Conservation (phyloP, 2,888 invertebrate species). For the Hydrotaea cyrtoneurina region DNA sequence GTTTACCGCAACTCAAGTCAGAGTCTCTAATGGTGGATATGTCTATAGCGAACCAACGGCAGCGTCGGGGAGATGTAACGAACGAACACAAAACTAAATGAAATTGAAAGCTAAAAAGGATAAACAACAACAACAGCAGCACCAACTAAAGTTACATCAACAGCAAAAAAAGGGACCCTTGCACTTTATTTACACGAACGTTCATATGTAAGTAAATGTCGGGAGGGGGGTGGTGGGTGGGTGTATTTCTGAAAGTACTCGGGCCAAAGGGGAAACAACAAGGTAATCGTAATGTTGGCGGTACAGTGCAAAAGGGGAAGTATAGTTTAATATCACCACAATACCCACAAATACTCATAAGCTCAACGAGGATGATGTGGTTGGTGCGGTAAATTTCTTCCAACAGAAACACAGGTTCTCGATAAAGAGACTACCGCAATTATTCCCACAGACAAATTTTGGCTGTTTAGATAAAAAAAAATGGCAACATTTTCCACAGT, state of each 20-base stretch:
- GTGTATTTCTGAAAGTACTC: background rate
- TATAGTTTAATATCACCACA: conserved; percentile 35
- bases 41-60: background rate
- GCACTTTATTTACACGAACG: conserved; percentile 49
- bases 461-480: too few relatives aligned
- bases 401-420: too few relatives aligned
- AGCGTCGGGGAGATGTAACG: background rate
- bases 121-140: conserved; percentile 22
- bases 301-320: background rate
- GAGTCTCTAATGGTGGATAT: background rate
- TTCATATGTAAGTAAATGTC: conserved; percentile 43
- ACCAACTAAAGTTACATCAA: background rate
- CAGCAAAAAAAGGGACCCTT: conserved; percentile 34
- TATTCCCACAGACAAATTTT: too few relatives aligned
- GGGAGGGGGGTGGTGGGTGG: too few relatives aligned
- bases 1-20: conserved; percentile 57
- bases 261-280: background rate
- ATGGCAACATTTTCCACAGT: too few relatives aligned
- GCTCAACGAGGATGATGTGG: background rate
- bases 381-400: background rate
- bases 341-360: background rate
- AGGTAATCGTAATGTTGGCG: background rate
- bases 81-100: conserved; percentile 53
- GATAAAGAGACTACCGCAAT: too few relatives aligned
- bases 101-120: conserved; percentile 64